Evolutionary conservation across 2,888 invertebrate genomes (phyloP), one percentile per base, ranked within the genome.

Genomic region (Scrobipalpa atriplicella): DNA sequence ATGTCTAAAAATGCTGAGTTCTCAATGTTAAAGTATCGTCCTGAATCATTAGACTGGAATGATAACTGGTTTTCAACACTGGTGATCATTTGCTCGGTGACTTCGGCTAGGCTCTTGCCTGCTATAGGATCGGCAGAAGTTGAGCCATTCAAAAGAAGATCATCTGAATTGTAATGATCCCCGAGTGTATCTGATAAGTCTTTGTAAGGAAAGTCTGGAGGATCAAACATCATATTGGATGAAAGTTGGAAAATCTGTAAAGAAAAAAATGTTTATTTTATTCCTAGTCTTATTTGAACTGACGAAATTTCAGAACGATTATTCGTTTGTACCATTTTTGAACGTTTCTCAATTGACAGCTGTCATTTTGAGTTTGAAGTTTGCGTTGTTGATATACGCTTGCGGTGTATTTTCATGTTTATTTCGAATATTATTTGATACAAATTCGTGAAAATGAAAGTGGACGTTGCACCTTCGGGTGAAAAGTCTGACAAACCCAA

Each of bases 401-500:
- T 69, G 39, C 54, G 54, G 61, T 18, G 68, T 71, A 70, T 66
- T 72, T 73, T 67, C 70, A 73, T 71, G 70, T 71, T 73, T 60
- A 60, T 71, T 69, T 72, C 65, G 54, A 70, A 70, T 66, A 9
- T 62, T 58, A 21, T 7, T 69, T 61, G 62, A 67, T 64, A 66
- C 29, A 7, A 47, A 52, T 16, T 65, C 62, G 41, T 66, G 72
- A 85, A 75, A 70, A 92, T 92, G 90, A 91, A 91, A 78, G 75
- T 71, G 9, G 92, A 92, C 47, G 70, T 78, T 21, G 77, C 79
- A 41, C 72, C 80, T 61, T 68, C 85, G 29, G 74, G 83, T 11
- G 90, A 91, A 66, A 92, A 92, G 78, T 86, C 89, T 11, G 90
- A 91, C 66, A 92, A 92, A 78, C 86, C 90, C 18, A 93, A 94